A percentile compares a stretch with the other conserved stretches of the same genome.
Evolutionary conservation across 2,113 vertebrate species (phyloP).

Genomic region (Himantopus leucocephalus): DNA sequence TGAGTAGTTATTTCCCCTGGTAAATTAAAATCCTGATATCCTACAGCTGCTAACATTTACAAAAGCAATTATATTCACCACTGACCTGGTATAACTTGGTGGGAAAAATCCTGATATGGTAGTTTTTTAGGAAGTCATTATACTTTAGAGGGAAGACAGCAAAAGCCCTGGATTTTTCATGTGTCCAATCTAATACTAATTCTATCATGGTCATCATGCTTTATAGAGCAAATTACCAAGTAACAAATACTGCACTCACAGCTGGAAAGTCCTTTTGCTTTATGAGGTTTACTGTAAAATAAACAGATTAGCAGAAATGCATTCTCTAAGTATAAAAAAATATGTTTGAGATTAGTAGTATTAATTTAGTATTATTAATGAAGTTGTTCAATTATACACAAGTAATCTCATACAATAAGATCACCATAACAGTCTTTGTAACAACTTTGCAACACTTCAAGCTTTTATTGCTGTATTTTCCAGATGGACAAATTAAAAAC

Average conservation of each 20-base stretch:
- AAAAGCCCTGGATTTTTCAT: background rate
- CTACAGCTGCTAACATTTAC: slow-evolving; percentile 50
- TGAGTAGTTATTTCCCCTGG: slow-evolving; percentile 36
- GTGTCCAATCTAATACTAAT: background rate
- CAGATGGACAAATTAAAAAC: background rate
- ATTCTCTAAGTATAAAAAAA: background rate
- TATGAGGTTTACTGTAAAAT: background rate
- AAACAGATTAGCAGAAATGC: background rate
- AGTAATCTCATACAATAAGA: background rate
- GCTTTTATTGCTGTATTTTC: background rate
- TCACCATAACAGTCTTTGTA: background rate
- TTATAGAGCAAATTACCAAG: background rate
- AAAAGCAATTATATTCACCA: slow-evolving; percentile 29
- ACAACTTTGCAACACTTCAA: background rate
- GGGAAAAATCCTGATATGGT: background rate
- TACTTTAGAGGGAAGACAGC: background rate
- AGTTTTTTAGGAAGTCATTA: background rate
- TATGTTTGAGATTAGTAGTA: background rate
- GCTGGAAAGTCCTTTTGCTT: background rate
- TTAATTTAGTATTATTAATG: background rate
- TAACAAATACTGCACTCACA: accelerated
- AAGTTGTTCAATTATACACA: background rate
- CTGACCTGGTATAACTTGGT: background rate
- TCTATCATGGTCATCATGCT: background rate
- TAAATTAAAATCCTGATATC: slow-evolving; percentile 67